phyloP scores from a whole-genome alignment of 2,797 vertebrate genomes.

The Limosa lapponica region DNA sequence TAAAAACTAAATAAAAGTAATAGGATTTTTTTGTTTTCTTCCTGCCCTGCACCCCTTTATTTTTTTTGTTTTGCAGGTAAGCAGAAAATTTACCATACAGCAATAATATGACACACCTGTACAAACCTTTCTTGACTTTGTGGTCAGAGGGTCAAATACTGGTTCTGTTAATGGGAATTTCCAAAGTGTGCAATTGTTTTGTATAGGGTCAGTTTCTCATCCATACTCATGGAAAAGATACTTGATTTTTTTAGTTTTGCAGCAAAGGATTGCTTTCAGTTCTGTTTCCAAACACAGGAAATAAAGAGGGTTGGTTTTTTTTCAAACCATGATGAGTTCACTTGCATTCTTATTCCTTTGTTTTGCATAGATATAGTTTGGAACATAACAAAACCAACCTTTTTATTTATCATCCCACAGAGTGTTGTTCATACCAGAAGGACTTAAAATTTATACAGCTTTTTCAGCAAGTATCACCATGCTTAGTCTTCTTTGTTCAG shows the following conservation, averaged over 20 bases:
- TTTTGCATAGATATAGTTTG: background rate
- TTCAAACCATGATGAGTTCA: background rate
- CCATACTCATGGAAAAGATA: background rate
- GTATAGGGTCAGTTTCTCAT: background rate
- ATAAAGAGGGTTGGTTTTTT: background rate
- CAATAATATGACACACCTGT: background rate
- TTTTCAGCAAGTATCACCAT: background rate
- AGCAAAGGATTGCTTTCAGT: background rate
- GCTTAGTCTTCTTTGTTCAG: background rate
- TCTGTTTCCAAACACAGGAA: slow-evolving; percentile 15
- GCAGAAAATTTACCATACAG: background rate
- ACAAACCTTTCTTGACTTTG: background rate
- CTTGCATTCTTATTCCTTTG: slow-evolving; percentile 9
- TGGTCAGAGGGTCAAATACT: background rate
- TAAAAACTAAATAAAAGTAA: background rate
- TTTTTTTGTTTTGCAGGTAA: background rate
- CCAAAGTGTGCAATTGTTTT: background rate
- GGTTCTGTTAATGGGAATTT: background rate
- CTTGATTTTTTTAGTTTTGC: background rate
- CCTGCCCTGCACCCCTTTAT: rapidly evolving
- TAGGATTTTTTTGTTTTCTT: background rate
- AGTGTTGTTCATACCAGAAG: background rate
- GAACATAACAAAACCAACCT: slow-evolving; percentile 14
- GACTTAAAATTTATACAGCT: slow-evolving; percentile 9
- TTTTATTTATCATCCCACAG: slow-evolving; percentile 6